Conservation (phyloP, 2,888 invertebrate species). For the Drosophila formosana region DNA sequence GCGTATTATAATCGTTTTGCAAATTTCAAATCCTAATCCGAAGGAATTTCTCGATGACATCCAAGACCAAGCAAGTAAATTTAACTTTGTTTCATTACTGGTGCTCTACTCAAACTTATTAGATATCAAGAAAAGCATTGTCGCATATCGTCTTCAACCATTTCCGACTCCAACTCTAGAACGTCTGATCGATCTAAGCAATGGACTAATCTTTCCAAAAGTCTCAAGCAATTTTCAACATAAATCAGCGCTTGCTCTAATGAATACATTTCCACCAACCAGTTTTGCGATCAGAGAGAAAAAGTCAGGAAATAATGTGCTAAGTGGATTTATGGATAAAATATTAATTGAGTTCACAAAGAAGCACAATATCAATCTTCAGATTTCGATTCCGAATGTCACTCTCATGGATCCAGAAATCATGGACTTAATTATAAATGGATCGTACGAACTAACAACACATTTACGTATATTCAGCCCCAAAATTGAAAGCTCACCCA, state of each 20-base stretch:
- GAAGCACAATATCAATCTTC: conserved; percentile 29
- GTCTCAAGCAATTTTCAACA: neutral
- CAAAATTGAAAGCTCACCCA: neutral
- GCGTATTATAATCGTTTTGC: conserved; percentile 32
- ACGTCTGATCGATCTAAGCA: neutral
- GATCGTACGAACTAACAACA: conserved; percentile 13
- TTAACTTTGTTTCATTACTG: conserved; percentile 27
- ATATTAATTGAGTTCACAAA: conserved; percentile 13
- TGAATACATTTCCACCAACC: neutral
- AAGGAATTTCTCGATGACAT: neutral
- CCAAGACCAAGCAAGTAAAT: neutral
- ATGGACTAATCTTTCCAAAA: neutral
- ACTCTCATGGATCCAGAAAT: neutral
- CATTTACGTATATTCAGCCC: neutral
- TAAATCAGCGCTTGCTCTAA: neutral
- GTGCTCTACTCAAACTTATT: conserved; percentile 6
- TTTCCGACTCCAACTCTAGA: conserved; percentile 28
- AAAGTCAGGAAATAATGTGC: neutral
- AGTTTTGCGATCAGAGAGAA: neutral
- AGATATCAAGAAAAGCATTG: neutral
- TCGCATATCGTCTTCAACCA: conserved; percentile 26
- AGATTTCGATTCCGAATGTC: neutral
- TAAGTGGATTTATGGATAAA: neutral
- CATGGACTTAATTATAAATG: neutral
- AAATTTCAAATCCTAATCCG: neutral